Base-by-base conservation (phyloP, 2,888 invertebrate species). In the Microchrysa polita region DNA sequence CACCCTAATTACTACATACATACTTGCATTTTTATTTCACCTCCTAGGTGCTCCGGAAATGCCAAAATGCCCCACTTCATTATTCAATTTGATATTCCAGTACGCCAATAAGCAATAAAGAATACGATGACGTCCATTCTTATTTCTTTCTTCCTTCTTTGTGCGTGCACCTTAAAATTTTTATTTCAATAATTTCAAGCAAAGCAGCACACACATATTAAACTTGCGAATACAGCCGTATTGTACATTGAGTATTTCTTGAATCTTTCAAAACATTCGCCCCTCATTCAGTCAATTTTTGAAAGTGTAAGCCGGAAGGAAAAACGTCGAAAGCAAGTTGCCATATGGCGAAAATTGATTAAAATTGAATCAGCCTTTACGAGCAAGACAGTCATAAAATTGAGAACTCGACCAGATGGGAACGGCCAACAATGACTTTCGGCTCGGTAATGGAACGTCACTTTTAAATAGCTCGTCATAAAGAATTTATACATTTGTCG, bases 311-410 rank as follows among this genome's bases (percentile, higher is more conserved):
- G 44, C 48, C n/a, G n/a, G n/a, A n/a, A n/a, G 65, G 18, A 34
- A 20, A 61, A 44, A 14, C 14, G 23, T 22, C 20, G 20, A 48
- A 34, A 48, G 65, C n/a, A 57, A 69, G 55, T 55, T 69, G 55
- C 69, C 69, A 55, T 69, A 57, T 55, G 69, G 55, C 55, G 57
- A 40, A 69, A 69, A 55, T 55, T 69, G 69, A 69, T 69, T 69
- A 69, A 69, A 55, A 69, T 57, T 69, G 40, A 55, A 57, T 55
- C 57, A 69, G 57, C 40, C 42, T 69, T 69, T 55, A 69, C 57
- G 57, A 42, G 57, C 55, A 69, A 57, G 57, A 57, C 55, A 23
- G 7, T 57, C 69, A 40, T 69, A 69, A 69, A 69, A 69, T 40
- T 57, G 57, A 69, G 55, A 40, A 57, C 69, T 57, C 40, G 10